phyloP scores from a whole-genome alignment of 2,888 invertebrate genomes.

The Drosophila rellima region DNA sequence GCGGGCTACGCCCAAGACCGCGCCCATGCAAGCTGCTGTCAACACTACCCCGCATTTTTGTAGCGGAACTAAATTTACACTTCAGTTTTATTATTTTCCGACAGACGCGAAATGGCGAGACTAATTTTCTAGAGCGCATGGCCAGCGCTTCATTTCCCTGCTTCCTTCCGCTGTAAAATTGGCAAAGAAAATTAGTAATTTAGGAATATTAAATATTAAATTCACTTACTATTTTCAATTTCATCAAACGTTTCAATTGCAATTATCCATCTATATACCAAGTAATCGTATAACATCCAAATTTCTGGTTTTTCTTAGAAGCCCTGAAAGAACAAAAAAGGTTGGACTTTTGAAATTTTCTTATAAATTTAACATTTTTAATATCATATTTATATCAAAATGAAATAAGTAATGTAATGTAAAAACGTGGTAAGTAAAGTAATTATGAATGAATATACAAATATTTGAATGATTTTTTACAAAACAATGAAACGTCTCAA shows the following conservation, averaged over 20 bases:
- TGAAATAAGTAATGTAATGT: no score
- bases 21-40: conserved; percentile 49
- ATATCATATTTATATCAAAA: no score
- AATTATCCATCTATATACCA: no score
- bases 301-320: no score
- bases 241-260: neutral
- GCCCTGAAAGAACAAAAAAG: no score
- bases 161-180: conserved; percentile 40
- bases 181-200: conserved; percentile 13
- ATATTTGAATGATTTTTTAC: no score
- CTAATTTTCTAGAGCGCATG: conserved; percentile 70
- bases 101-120: conserved; percentile 68
- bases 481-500: no score
- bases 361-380: no score
- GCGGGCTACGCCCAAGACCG: conserved; percentile 10
- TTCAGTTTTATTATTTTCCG: conserved; percentile 78
- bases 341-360: no score
- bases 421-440: no score
- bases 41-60: conserved; percentile 61
- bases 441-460: no score
- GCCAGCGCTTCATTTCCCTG: conserved; percentile 30
- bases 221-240: neutral
- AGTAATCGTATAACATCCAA: no score
- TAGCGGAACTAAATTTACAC: conserved; percentile 78
- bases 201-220: neutral